A percentile compares a stretch with the other conserved stretches of the same genome.
phyloP scores from a whole-genome alignment of 2,113 vertebrate species.

The Dipodomys spectabilis region DNA sequence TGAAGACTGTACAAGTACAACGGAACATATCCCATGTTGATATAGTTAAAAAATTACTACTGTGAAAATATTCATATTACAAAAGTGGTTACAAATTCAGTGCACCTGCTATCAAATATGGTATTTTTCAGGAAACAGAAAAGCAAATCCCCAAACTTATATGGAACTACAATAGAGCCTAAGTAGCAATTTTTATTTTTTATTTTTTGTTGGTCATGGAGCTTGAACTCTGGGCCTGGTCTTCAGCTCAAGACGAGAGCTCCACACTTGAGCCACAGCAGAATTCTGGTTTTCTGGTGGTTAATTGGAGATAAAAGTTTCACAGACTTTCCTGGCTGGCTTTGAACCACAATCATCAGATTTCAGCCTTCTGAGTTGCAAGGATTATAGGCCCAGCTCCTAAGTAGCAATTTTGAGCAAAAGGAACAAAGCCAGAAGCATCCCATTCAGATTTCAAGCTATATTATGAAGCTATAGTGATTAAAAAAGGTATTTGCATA shows the following conservation, averaged over 20 bases:
- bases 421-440: neutral
- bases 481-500: neutral
- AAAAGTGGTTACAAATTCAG: neutral
- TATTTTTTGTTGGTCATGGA: too few species aligned
- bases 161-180: too few species aligned
- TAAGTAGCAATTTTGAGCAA: neutral
- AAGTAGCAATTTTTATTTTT: too few species aligned
- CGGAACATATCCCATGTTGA: neutral
- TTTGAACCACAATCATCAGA: too few species aligned
- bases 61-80: neutral
- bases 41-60: neutral
- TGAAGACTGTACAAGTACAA: neutral
- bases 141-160: neutral
- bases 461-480: neutral
- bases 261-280: too few species aligned
- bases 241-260: too few species aligned
- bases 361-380: too few species aligned
- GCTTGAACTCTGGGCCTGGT: too few species aligned
- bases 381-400: neutral
- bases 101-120: neutral
- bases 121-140: neutral
- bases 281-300: too few species aligned
- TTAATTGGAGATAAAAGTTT: too few species aligned
- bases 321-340: too few species aligned
- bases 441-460: neutral